Evolutionary conservation across 2,888 invertebrate genomes (phyloP), one percentile per base, ranked within the genome.

Genomic region (Theristus sp.): DNA sequence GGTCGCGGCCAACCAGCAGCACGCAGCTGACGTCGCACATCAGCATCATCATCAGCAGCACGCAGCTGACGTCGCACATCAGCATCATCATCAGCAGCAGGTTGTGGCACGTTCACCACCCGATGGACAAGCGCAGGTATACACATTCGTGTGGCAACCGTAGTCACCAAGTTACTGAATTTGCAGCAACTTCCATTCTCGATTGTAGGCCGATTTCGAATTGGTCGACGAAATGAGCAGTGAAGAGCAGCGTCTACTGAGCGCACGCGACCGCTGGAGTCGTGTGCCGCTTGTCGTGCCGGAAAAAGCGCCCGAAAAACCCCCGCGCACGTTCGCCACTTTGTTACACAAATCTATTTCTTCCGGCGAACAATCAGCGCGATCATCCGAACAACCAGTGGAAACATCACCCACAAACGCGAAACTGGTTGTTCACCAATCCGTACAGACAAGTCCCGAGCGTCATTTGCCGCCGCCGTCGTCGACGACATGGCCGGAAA

Each of bases 261-360:
- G 58, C 2, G n/a, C 58, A 24, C 20, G 2, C 30, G 58, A 53
- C 26, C 58, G 49, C 17, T 53, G 49, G 53, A 2, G 26, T 3
- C 17, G 1, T 1, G 25, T 25, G 1, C 28, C 2, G 28, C 2
- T n/a, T 1, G 29, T 1, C 52, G n/a, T 25, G 31, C 25, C 25
- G 3, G 46, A 10, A 1, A 2, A 31, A 1, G 38, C 60, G 20
- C 62, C 62, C 1, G 25, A 30, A 1, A 62, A 62, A 28, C 62
- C 62, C 1, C 59, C 62, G 31, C 24, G 62, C 1, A 62, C 62
- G 17, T 62, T 62, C 54, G 62, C 62, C 46, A n/a, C 59, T 3
- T 47, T 59, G 24, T 49, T 61, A 2, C 27, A 28, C 27, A 20
- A 56, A 26, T 27, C 22, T 3, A 26, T 20, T 13, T n/a, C 57